Evolutionary conservation across 2,888 invertebrate species (phyloP).

Genomic region (Helleia helle): DNA sequence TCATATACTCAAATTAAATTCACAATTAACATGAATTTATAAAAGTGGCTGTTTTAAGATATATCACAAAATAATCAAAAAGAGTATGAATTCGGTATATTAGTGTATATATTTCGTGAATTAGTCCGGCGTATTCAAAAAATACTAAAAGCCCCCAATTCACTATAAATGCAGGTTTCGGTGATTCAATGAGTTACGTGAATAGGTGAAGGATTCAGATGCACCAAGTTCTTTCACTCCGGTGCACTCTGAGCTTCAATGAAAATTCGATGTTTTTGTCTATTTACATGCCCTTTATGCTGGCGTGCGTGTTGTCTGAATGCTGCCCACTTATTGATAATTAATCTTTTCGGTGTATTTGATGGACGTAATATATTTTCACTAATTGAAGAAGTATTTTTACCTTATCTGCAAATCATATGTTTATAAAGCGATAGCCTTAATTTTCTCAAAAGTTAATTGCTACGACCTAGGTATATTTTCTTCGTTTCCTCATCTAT

Average conservation of each 20-base stretch:
- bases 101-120: constrained; percentile 14
- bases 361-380: constrained; percentile 7
- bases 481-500: too few relatives aligned
- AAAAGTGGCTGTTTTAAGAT: too few relatives aligned
- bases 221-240: constrained; percentile 35
- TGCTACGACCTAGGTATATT: too few relatives aligned
- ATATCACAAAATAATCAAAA: too few relatives aligned
- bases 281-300: constrained; percentile 28
- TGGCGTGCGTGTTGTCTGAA: constrained; percentile 19
- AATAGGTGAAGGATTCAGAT: constrained; percentile 42
- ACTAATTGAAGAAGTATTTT: constrained; percentile 4
- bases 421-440: too few relatives aligned
- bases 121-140: constrained; percentile 9
- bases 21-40: too few relatives aligned
- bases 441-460: too few relatives aligned
- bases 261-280: constrained; percentile 28
- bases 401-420: constrained; percentile 1
- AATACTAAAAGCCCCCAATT: constrained; percentile 27
- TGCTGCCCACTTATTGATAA: constrained; percentile 12
- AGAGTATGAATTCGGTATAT: constrained; percentile 15
- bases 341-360: constrained; percentile 9
- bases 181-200: constrained; percentile 64
- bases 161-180: constrained; percentile 45
- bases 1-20: too few relatives aligned
- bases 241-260: constrained; percentile 24